A percentile compares a stretch with the other conserved stretches of the same genome.
These are phyloP conservation scores for Sinohyriopsis cumingii DNA, from an alignment of 2,888 invertebrate genomes.

Conservation along the genomic window DNA sequence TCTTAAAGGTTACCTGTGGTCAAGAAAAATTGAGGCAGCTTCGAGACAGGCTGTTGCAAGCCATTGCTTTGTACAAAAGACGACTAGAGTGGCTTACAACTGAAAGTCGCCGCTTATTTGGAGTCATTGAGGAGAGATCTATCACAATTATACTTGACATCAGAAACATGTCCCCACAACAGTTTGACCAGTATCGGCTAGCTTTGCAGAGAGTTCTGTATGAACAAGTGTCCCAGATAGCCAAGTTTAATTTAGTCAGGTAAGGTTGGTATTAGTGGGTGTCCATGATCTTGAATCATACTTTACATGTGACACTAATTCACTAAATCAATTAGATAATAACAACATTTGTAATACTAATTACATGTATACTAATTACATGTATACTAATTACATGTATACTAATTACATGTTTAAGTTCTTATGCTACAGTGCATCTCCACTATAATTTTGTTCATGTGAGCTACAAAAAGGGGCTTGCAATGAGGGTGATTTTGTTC, in stretches of 20 bases:
- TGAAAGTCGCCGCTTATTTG: conserved; percentile 70
- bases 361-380: too few relatives aligned
- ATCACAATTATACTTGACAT: conserved; percentile 69
- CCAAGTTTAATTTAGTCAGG: conserved; percentile 71
- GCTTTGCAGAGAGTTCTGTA: conserved; percentile 65
- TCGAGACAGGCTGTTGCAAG: conserved; percentile 61
- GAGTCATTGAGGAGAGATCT: conserved; percentile 68
- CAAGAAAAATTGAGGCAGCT: conserved; percentile 65
- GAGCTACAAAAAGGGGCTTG: too few relatives aligned
- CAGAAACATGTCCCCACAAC: conserved; percentile 65
- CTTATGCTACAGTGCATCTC: too few relatives aligned
- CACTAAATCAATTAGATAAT: background rate
- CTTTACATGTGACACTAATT: background rate
- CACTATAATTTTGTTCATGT: too few relatives aligned
- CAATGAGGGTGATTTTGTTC: too few relatives aligned
- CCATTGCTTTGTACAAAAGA: conserved; percentile 62
- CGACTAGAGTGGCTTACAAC: conserved; percentile 71
- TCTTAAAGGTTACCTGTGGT: conserved; percentile 59
- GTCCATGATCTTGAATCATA: background rate
- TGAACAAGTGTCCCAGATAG: conserved; percentile 67
- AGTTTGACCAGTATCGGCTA: conserved; percentile 68
- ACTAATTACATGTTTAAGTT: too few relatives aligned
- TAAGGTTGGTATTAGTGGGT: conserved; percentile 23
- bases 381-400: too few relatives aligned
- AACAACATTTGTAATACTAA: too few relatives aligned